Base-by-base conservation (phyloP, 2,113 vertebrate species). In the Limanda limanda region DNA sequence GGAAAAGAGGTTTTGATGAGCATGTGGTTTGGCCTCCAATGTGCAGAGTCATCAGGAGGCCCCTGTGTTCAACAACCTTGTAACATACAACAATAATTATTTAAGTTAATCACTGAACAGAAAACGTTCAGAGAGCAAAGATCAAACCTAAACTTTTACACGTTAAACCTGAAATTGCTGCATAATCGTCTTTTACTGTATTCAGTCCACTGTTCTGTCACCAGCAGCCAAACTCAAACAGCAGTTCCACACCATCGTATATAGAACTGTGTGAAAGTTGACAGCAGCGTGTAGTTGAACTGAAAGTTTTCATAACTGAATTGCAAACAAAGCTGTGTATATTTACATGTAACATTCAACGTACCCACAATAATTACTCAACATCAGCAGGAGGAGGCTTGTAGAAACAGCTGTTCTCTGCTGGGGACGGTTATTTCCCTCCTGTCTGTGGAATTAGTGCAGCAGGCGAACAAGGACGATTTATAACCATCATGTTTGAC, bases 21-120 rank as follows among this genome's bases (percentile, higher is more conserved):
- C 64, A 21, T 47, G 56, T 42, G 25, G 48, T 48, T 12, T 54
- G 48, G 58, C 48, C 55, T 57, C 14, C 47, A 15, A 75, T 42
- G 31, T 18, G 57, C 60, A 24, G 45, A 68, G 47, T 62, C 60
- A 77, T 24, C 31, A 79, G 3, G 4, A 51, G 21, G 12, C 5
- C 5, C 15, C 2, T 23, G 51, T 45, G n/a, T 60, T 78, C 51
- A 78, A 60, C 31, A 65, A 71, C 48, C 48, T n/a, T 57, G 24
- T 42, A 13, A 42, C 40, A 13, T 42, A 42, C 40, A 42, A 13
- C 40, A 27, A 68, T 25, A 52, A 68, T 58, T 68, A 4, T 45
- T 79, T 14, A 63, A n/a, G 42, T 48, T 35, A 67, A 54, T 68
- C 25, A 63, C 47, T 63, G 15, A 48, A 18, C 42, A 24, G 20